Conservation (phyloP, 2,888 invertebrate genomes). For the Cephonodes hylas region DNA sequence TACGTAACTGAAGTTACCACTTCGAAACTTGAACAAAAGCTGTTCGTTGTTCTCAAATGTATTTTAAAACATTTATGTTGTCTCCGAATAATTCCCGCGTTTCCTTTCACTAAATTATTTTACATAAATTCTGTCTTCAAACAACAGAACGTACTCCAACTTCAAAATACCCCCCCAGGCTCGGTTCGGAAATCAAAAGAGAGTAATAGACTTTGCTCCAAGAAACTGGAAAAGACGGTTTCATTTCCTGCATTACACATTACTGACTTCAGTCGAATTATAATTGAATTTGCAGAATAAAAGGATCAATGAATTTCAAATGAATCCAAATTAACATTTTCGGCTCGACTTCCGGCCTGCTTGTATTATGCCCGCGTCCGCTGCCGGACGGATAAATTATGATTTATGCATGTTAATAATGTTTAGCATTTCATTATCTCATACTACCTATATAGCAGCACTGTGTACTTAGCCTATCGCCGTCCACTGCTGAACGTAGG, state of each 20-base stretch:
- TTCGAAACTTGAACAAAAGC: too few relatives aligned
- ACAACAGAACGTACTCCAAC: background rate
- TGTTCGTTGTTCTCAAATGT: background rate
- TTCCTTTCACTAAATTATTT: background rate
- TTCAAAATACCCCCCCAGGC: background rate
- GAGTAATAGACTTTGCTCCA: background rate
- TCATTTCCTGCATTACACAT: constrained; percentile 5
- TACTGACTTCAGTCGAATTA: background rate
- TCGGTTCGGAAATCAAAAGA: background rate
- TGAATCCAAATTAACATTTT: background rate
- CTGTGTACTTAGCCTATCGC: background rate
- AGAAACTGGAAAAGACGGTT: background rate
- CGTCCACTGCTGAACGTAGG: too few relatives aligned
- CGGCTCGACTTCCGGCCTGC: background rate
- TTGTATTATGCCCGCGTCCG: constrained; percentile 2
- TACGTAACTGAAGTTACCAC: too few relatives aligned
- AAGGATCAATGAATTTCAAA: constrained; percentile 9
- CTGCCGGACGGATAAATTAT: constrained; percentile 2
- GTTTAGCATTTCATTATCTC: background rate
- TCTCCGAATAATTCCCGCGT: background rate
- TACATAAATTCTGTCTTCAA: background rate
- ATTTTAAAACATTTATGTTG: background rate
- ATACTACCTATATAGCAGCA: background rate
- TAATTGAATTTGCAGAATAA: constrained; percentile 5
- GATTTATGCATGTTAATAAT: constrained; percentile 5